Evolutionary conservation across 2,888 invertebrate genomes (phyloP).

Genomic region (Lasioglossum figueresi): DNA sequence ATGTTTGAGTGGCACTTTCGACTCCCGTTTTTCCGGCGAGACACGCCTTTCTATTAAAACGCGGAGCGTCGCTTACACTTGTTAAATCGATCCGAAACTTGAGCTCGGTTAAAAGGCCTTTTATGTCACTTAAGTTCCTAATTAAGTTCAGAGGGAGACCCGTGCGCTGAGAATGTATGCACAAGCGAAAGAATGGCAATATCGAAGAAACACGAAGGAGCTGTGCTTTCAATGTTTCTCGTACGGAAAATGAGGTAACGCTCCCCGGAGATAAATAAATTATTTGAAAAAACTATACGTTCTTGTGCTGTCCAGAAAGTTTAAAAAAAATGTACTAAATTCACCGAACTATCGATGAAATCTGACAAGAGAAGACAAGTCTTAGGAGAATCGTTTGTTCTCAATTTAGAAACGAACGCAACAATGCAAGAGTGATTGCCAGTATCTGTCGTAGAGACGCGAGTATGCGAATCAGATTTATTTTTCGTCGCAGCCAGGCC

Average conservation of each 20-base stretch:
- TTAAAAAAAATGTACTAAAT: background rate
- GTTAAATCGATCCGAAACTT: constrained; percentile 39
- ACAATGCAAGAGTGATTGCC: background rate
- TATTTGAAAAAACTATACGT: background rate
- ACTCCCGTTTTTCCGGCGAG: background rate
- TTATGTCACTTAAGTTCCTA: constrained; percentile 30
- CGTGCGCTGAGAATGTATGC: constrained; percentile 4
- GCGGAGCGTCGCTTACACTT: background rate
- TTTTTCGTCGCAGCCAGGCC: background rate
- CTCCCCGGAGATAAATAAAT: background rate
- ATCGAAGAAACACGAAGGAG: background rate
- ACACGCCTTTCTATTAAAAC: constrained; percentile 1
- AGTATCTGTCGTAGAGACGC: background rate
- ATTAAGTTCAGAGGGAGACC: constrained; percentile 30
- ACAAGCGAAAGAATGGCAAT: constrained; percentile 1
- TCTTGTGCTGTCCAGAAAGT: background rate
- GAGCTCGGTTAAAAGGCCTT: constrained; percentile 34
- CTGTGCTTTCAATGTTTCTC: background rate
- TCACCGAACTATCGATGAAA: background rate
- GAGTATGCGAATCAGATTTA: background rate
- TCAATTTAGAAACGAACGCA: background rate
- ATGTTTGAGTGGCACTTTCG: background rate
- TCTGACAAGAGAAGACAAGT: background rate
- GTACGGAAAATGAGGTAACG: background rate
- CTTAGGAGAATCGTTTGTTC: background rate